Conservation (phyloP, 2,113 vertebrate genomes). For the Prionailurus bengalensis region DNA sequence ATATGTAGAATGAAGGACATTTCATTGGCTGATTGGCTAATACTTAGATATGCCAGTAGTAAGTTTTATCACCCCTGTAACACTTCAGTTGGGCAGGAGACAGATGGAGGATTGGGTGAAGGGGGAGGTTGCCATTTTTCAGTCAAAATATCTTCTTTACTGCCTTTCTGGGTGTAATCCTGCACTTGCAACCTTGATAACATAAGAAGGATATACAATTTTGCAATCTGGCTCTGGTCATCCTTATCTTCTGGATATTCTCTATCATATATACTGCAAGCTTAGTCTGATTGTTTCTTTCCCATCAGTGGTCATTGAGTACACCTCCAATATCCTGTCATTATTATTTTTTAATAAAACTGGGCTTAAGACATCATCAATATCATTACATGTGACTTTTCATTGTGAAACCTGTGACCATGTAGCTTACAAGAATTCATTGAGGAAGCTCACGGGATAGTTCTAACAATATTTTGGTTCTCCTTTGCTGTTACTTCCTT, state of each 20-base stretch:
- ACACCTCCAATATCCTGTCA: not conserved
- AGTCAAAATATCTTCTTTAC: not conserved
- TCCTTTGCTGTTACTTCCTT: not conserved
- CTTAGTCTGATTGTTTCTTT: not conserved
- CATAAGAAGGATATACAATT: not conserved
- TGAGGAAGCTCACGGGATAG: not conserved
- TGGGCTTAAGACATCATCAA: not conserved
- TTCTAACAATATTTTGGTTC: not conserved
- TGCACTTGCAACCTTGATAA: not conserved
- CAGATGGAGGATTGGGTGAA: not conserved
- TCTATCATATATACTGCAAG: not conserved
- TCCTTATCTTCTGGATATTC: not conserved
- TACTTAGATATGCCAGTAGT: not conserved
- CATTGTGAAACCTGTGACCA: not conserved
- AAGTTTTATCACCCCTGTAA: not conserved
- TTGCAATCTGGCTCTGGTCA: not conserved
- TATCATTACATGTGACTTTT: not conserved
- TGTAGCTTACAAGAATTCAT: not conserved
- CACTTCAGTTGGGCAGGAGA: not conserved
- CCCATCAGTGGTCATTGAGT: not conserved
- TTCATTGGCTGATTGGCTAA: not conserved
- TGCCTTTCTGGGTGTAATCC: not conserved
- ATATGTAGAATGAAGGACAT: not conserved
- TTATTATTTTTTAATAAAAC: not conserved
- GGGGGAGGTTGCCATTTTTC: not conserved